Evolutionary conservation across 2,888 invertebrate genomes (phyloP).

Genomic region (Caenorhabditis drosophilae): DNA sequence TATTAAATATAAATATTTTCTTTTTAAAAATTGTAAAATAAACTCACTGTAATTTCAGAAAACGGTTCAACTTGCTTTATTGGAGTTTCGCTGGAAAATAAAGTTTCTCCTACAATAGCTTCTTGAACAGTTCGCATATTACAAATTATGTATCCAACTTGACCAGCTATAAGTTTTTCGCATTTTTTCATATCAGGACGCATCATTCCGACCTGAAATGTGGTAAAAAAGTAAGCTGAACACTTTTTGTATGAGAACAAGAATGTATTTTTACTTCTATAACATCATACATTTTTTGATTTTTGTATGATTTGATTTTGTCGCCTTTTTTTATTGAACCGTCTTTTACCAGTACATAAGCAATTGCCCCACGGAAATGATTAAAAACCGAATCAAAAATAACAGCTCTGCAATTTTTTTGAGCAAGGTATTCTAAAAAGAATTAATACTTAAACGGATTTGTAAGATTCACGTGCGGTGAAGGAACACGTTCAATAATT

Average conservation of each 20-base stretch:
- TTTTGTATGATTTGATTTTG: constrained; percentile 78
- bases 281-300: constrained; percentile 80
- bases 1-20: no score
- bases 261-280: constrained; percentile 73
- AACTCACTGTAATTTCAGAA: constrained; percentile 73
- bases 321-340: constrained; percentile 78
- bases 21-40: background rate
- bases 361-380: constrained; percentile 82
- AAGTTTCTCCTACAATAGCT: constrained; percentile 64
- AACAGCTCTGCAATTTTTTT: constrained; percentile 75
- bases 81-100: constrained; percentile 69
- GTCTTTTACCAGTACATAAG: constrained; percentile 80
- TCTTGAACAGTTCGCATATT: constrained; percentile 77
- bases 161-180: constrained; percentile 77
- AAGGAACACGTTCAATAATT: constrained; percentile 47
- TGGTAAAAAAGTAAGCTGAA: background rate
- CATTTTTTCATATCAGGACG: constrained; percentile 75
- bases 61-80: constrained; percentile 76
- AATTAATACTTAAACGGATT: constrained; percentile 74
- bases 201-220: constrained; percentile 76
- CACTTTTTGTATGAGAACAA: no score
- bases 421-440: background rate
- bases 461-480: constrained; percentile 68
- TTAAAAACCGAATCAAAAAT: constrained; percentile 94
- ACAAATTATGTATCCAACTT: constrained; percentile 87